phyloP scores from a whole-genome alignment of 1,140 invertebrate genomes.

The Microplitis demolitor region DNA sequence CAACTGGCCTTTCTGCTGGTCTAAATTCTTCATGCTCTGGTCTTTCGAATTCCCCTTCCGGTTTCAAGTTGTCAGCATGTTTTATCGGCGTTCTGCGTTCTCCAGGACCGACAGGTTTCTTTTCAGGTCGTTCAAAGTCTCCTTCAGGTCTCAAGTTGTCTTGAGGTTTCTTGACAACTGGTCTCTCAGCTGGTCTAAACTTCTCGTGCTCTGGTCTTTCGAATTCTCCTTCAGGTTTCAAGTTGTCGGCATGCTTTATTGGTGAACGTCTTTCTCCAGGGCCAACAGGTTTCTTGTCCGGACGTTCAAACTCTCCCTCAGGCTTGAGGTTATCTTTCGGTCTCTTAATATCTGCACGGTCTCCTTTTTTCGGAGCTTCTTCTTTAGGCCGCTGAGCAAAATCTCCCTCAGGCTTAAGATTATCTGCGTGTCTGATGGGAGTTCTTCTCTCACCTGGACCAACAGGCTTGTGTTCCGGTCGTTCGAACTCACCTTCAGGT shows the following conservation, averaged over 20 bases:
- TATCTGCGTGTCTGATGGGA: constrained; percentile 50
- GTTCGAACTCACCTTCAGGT: constrained; percentile 62
- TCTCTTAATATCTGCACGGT: constrained; percentile 31
- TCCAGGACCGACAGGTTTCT: constrained; percentile 34
- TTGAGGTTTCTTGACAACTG: constrained; percentile 48
- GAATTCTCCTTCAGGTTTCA: constrained; percentile 41
- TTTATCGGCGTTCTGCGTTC: background rate
- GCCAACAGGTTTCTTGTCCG: constrained; percentile 55
- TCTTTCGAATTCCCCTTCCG: constrained; percentile 45
- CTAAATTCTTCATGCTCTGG: constrained; percentile 49
- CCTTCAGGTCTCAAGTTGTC: constrained; percentile 66
- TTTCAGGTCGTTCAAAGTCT: constrained; percentile 60
- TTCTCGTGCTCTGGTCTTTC: constrained; percentile 38
- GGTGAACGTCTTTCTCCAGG: constrained; percentile 62
- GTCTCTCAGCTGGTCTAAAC: constrained; percentile 51
- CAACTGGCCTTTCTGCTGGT: constrained; percentile 60
- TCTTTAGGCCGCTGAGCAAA: constrained; percentile 53
- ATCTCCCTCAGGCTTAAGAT: constrained; percentile 67
- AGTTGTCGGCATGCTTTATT: constrained; percentile 60
- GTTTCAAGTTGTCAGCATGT: constrained; percentile 54
- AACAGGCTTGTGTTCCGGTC: constrained; percentile 38
- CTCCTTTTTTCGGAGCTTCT: constrained; percentile 41
- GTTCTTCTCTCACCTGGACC: constrained; percentile 8
- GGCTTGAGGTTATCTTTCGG: constrained; percentile 63
- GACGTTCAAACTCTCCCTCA: constrained; percentile 63